Evolutionary conservation across 2,888 invertebrate species (phyloP).

Genomic region (Deroplatys truncata): DNA sequence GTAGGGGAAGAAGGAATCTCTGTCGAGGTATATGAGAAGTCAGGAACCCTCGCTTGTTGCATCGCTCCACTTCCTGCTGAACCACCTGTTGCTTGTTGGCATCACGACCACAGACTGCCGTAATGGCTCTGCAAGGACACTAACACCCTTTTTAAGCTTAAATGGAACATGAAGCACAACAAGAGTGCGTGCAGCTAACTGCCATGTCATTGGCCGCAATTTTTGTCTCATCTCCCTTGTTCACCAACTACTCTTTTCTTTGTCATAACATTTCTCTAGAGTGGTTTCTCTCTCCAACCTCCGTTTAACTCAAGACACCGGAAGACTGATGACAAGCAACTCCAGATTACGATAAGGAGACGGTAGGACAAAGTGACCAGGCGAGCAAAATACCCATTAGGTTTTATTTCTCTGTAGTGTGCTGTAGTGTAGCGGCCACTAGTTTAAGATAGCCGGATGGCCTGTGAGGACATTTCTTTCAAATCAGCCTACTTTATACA

Average conservation of each 20-base stretch:
- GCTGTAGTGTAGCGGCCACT: too few species aligned
- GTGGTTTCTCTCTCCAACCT: neutral
- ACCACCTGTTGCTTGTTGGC: neutral
- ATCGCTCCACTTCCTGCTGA: neutral
- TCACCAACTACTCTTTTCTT: neutral
- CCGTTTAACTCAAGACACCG: neutral
- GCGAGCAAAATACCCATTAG: too few species aligned
- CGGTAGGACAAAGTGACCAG: too few species aligned
- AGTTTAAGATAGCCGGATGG: too few species aligned
- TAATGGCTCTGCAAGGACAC: neutral
- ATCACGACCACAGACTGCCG: neutral
- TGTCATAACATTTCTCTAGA: neutral
- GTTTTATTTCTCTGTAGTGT: too few species aligned
- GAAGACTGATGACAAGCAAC: neutral
- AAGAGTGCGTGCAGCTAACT: neutral
- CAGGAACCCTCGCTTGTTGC: neutral
- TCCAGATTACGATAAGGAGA: too few species aligned
- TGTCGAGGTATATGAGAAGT: too few species aligned
- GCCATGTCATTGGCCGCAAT: neutral
- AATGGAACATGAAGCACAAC: neutral
- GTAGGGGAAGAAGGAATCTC: too few species aligned
- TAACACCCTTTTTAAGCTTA: neutral
- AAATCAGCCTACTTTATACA: too few species aligned
- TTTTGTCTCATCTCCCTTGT: neutral
- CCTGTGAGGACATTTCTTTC: too few species aligned